Evolutionary conservation across 2,113 vertebrate species (phyloP).

Genomic region (Macquaria australasica): DNA sequence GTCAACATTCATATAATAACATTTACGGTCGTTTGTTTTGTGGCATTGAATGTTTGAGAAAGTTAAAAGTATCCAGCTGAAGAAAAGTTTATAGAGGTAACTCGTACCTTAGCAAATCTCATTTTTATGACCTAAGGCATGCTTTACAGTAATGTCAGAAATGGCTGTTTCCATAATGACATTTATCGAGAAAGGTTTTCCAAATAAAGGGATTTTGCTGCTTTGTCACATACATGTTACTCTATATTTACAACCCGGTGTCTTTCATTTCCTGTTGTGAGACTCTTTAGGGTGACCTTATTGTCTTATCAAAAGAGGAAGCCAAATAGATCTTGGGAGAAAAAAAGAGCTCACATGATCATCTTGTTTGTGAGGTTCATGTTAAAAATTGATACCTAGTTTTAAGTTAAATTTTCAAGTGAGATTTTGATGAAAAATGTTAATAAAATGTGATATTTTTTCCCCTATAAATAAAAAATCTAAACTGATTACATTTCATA

Average conservation of each 20-base stretch:
- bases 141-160: neutral
- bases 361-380: neutral
- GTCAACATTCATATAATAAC: neutral
- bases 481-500: neutral
- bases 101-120: neutral
- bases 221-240: neutral
- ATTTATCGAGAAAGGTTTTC: neutral
- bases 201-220: neutral
- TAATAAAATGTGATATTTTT: neutral
- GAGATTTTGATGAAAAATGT: neutral
- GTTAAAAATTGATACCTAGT: too few relatives aligned
- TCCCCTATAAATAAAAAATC: neutral
- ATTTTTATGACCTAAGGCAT: neutral
- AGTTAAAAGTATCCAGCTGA: neutral
- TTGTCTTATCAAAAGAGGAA: neutral
- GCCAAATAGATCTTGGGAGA: neutral
- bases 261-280: constrained; percentile 1
- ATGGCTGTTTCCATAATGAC: neutral
- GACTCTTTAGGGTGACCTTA: neutral
- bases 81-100: neutral
- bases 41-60: neutral
- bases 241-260: neutral
- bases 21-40: neutral
- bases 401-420: neutral
- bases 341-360: neutral